A percentile compares a stretch with the other conserved stretches of the same genome.
phyloP scores from a whole-genome alignment of 2,888 invertebrate species.

The Atrina japonica region DNA sequence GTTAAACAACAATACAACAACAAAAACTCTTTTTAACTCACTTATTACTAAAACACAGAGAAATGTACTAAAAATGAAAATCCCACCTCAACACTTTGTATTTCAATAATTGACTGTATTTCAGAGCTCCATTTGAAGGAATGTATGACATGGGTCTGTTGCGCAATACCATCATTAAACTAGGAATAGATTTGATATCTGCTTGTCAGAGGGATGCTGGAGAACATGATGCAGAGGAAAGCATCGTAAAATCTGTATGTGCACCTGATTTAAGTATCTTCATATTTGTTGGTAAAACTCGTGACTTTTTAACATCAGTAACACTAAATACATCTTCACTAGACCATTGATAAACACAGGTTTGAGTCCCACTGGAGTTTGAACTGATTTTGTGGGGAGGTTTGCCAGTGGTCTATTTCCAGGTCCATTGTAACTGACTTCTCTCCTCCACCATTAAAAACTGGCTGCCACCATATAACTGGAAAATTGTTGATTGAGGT shows the following conservation, averaged over 20 bases:
- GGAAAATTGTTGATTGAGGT: no score
- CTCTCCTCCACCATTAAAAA: no score
- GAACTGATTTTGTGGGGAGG: no score
- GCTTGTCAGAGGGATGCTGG: slow-evolving; percentile 90
- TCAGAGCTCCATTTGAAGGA: slow-evolving; percentile 84
- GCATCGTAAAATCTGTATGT: slow-evolving; percentile 80
- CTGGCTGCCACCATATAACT: no score
- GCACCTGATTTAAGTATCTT: neutral
- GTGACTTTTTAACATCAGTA: neutral
- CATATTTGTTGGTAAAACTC: neutral
- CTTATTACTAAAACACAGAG: no score
- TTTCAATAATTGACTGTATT: neutral
- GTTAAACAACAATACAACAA: no score
- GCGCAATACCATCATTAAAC: slow-evolving; percentile 87
- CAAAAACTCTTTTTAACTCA: no score
- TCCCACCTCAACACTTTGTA: neutral
- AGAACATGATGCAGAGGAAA: slow-evolving; percentile 92
- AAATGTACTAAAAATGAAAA: neutral
- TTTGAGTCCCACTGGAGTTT: no score
- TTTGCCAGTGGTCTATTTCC: no score
- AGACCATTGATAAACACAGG: no score
- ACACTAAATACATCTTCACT: no score
- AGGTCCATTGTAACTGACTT: no score
- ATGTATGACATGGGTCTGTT: slow-evolving; percentile 86
- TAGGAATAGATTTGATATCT: slow-evolving; percentile 93